These are phyloP conservation scores for Pemphredon lugubris DNA, from an alignment of 2,888 invertebrate species.

Conservation along the genomic window DNA sequence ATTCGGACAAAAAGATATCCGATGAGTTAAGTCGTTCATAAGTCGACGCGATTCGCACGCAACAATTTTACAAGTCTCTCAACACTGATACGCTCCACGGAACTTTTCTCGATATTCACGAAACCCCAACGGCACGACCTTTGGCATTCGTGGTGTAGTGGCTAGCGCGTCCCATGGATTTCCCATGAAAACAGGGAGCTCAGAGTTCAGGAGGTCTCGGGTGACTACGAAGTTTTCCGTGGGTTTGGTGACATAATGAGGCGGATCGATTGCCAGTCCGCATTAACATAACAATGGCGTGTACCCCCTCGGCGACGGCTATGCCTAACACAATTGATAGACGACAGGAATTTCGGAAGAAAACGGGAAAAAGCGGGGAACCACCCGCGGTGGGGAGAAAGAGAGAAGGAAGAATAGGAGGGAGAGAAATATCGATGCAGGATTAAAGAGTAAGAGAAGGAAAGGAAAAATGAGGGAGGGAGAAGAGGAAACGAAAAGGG, in stretches of 20 bases:
- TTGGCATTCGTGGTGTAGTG: no score
- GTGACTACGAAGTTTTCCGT: conserved; percentile 68
- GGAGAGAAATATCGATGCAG: no score
- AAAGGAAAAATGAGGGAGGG: conserved; percentile 18
- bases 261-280: conserved; percentile 76
- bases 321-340: conserved; percentile 76
- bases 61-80: no score
- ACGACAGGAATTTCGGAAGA: conserved; percentile 76
- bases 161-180: conserved; percentile 39
- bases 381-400: conserved; percentile 25
- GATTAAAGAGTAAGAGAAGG: conserved; percentile 46
- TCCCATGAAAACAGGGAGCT: conserved; percentile 65
- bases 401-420: no score
- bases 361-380: conserved; percentile 73
- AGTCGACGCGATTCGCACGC: no score
- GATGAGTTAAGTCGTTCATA: no score
- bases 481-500: conserved; percentile 38
- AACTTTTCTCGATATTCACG: no score
- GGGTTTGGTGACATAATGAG: conserved; percentile 77
- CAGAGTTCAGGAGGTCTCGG: conserved; percentile 56
- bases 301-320: conserved; percentile 66
- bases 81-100: no score
- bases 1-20: no score
- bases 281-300: conserved; percentile 79
- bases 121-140: no score